Base-by-base conservation (phyloP, 2,113 vertebrate genomes). In the Leptosomus discolor region DNA sequence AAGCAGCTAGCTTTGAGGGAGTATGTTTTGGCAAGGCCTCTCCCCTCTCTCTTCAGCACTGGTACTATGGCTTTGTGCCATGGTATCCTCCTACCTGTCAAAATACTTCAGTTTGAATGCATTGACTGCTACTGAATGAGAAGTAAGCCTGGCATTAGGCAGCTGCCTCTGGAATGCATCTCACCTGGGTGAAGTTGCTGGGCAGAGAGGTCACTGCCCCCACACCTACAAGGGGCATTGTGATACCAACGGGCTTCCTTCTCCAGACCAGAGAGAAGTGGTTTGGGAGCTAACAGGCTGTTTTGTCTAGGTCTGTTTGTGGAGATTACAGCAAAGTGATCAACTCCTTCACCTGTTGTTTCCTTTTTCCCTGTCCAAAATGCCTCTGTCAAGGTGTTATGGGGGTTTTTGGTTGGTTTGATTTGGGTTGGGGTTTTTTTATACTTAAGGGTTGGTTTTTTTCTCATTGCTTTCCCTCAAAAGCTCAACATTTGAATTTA, bases 1-100 rank as follows among this genome's bases (percentile, higher is more conserved):
- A 80, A 77, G 92, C 97, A 97, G 94, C 94, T 86, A 94, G 50
- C 73, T 95, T 94, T 91, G 56, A 48, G 58, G 97, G 98, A 98
- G 97, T 97, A 8, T 92, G 61, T 92, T 95, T 97, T 98, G 97
- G 92, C 96, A 98, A 88, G 87, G 68, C 34, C 39, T 93, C 88
- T 84, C 65, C 48, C 32, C 27, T 85, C 73, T 64, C 80, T 94
- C 65, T 90, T 96, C 65, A 92, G 51, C 27, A 22, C 53, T 73
- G 93, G 65, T 93, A 24, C 86, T 71, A 87, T 97, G 94, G 96
- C 96, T 97, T 92, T 75, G 27, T 94, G 96, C 96, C 96, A 98
- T 39, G 60, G 41, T 94, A 96, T 97, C 86, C 95, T 97, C 94
- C 95, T 94, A 96, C 95, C 92, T 97, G 85, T 97, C 95, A 94